A percentile compares a stretch with the other conserved stretches of the same genome.
phyloP scores from a whole-genome alignment of 2,113 vertebrate genomes.

The Paramormyrops kingsleyae region DNA sequence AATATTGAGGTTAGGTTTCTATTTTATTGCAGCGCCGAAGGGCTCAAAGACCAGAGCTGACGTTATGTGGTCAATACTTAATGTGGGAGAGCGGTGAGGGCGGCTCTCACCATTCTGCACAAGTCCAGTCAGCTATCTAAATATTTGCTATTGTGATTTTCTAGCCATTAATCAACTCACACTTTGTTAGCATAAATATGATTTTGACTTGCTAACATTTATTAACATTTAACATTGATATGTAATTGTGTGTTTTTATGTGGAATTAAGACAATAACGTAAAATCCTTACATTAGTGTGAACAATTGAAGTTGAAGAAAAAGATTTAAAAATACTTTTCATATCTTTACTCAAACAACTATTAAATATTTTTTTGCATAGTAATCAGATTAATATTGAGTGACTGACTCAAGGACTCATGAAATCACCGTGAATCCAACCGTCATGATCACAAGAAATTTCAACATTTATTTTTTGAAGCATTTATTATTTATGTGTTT shows the following conservation, averaged over 20 bases:
- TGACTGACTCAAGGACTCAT: background rate
- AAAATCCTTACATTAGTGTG: background rate
- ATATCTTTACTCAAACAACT: background rate
- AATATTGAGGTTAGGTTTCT: conserved; percentile 74
- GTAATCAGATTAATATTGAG: background rate
- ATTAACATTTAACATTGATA: background rate
- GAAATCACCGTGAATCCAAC: background rate
- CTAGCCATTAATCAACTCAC: background rate
- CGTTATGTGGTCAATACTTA: background rate
- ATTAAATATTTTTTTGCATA: background rate
- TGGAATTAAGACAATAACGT: background rate
- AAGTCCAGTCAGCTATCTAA: background rate
- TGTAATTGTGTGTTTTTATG: background rate
- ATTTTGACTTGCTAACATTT: background rate
- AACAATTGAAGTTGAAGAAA: background rate
- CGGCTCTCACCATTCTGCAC: background rate
- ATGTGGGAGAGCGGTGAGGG: background rate
- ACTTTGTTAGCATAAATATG: background rate
- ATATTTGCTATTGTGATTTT: background rate
- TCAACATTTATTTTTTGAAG: background rate
- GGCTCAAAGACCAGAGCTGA: conserved; percentile 31
- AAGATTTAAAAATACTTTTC: background rate
- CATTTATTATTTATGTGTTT: background rate
- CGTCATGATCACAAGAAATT: background rate
- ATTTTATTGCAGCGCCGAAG: conserved; percentile 64